phyloP scores from a whole-genome alignment of 2,888 invertebrate genomes.

The Glaucopsyche alexis region DNA sequence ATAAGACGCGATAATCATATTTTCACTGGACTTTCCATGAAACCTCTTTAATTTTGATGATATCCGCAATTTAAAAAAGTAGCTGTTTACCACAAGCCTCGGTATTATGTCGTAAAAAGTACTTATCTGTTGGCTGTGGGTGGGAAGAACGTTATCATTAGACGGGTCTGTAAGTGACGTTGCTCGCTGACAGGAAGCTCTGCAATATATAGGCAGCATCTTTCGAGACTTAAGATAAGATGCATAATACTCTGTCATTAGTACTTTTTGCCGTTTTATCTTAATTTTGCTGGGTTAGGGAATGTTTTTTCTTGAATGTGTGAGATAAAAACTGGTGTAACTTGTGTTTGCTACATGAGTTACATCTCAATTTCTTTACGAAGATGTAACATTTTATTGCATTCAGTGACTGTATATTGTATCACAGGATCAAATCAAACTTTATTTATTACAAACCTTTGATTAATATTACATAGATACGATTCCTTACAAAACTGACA shows the following conservation, averaged over 20 bases:
- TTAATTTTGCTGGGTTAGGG: neutral
- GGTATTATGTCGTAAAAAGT: constrained; percentile 42
- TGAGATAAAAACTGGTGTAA: neutral
- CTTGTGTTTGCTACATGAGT: no score
- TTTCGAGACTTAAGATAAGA: constrained; percentile 56
- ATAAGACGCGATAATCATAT: neutral
- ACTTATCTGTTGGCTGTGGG: constrained; percentile 51
- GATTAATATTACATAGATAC: no score
- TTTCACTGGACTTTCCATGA: neutral
- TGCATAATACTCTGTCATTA: constrained; percentile 64
- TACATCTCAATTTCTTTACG: neutral
- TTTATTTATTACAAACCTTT: no score
- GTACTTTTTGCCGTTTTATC: constrained; percentile 49
- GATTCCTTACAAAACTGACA: no score
- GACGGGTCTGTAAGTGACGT: constrained; percentile 60
- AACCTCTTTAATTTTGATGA: neutral
- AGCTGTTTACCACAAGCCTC: constrained; percentile 8
- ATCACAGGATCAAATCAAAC: no score
- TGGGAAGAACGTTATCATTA: constrained; percentile 51
- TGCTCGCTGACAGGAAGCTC: constrained; percentile 50
- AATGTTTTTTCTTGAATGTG: neutral
- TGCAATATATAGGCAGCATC: constrained; percentile 57
- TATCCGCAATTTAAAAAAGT: constrained; percentile 10
- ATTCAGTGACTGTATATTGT: no score
- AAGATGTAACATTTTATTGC: no score